Evolutionary conservation across 2,888 invertebrate species (phyloP).

Genomic region (Brachyptera putata): DNA sequence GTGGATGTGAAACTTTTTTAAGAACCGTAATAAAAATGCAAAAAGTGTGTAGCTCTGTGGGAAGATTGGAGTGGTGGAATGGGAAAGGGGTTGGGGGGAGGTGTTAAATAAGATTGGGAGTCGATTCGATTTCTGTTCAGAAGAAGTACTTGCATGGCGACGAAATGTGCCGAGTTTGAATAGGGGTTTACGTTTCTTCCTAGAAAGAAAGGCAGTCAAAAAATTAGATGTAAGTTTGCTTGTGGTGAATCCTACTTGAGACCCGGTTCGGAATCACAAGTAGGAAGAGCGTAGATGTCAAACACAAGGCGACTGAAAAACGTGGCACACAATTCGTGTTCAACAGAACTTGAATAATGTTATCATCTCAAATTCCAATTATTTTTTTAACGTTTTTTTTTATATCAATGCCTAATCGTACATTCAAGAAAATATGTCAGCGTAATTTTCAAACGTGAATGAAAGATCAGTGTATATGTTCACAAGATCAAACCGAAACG

Average conservation of each 20-base stretch:
- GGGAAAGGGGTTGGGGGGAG: slow-evolving; percentile 8
- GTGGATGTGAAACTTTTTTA: slow-evolving; percentile 21
- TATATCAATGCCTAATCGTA: no score
- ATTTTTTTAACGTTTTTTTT: background rate
- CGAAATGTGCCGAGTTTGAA: slow-evolving; percentile 7
- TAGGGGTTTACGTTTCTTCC: background rate
- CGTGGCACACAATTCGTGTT: background rate
- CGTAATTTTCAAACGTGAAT: no score
- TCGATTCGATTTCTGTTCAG: slow-evolving; percentile 17
- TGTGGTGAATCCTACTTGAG: background rate
- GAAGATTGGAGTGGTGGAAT: slow-evolving; percentile 18
- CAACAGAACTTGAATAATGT: background rate
- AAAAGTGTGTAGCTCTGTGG: slow-evolving; percentile 6
- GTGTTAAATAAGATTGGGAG: slow-evolving; percentile 27
- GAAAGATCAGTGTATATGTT: no score
- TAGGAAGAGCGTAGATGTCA: background rate
- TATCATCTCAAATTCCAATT: background rate
- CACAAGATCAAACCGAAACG: no score
- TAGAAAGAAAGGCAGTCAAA: slow-evolving; percentile 3
- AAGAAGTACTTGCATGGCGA: slow-evolving; percentile 8
- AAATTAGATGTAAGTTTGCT: slow-evolving; percentile 10
- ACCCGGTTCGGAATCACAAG: slow-evolving; percentile 7
- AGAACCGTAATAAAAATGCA: slow-evolving; percentile 31
- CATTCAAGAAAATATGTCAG: no score
- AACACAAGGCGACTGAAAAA: background rate